Evolutionary conservation across 2,888 invertebrate genomes (phyloP).

Genomic region (Luperina testacea): DNA sequence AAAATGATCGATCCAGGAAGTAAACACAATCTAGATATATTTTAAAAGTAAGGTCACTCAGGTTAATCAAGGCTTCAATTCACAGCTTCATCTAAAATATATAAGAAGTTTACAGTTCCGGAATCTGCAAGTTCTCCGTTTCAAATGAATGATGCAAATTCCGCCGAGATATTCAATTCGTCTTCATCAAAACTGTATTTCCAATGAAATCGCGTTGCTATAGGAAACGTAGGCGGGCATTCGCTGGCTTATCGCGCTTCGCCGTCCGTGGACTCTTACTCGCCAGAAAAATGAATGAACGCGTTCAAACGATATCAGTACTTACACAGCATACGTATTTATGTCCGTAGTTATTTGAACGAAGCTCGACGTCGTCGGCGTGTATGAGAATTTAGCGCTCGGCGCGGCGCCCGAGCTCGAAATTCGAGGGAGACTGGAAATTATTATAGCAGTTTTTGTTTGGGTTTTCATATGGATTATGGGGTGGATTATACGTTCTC

Average conservation of each 20-base stretch:
- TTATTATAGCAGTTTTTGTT: slow-evolving; percentile 48
- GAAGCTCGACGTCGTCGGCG: slow-evolving; percentile 39
- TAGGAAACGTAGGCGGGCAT: slow-evolving; percentile 55
- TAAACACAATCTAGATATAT: not conserved
- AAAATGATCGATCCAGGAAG: slow-evolving; percentile 20
- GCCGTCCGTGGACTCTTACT: slow-evolving; percentile 59
- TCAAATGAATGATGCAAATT: slow-evolving; percentile 50
- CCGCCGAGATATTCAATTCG: slow-evolving; percentile 55
- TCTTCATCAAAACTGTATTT: slow-evolving; percentile 66
- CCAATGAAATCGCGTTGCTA: slow-evolving; percentile 57
- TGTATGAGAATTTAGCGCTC: slow-evolving; percentile 62
- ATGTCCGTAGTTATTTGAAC: slow-evolving; percentile 61
- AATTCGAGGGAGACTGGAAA: slow-evolving; percentile 49
- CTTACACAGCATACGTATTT: slow-evolving; percentile 58
- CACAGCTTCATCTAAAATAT: slow-evolving; percentile 27
- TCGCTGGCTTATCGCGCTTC: slow-evolving; percentile 63
- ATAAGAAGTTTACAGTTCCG: slow-evolving; percentile 14
- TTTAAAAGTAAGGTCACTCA: slow-evolving; percentile 11
- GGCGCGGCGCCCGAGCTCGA: slow-evolving; percentile 30
- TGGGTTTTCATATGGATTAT: slow-evolving; percentile 26
- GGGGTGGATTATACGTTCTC: slow-evolving; percentile 1
- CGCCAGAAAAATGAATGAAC: slow-evolving; percentile 70
- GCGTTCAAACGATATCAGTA: slow-evolving; percentile 62
- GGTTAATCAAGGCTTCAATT: slow-evolving; percentile 1
- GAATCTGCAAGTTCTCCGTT: slow-evolving; percentile 19